Percentiles rank a stretch among this genome's conserved stretches.
phyloP scores from a whole-genome alignment of 2,888 invertebrate genomes.

The Campaea margaritaria region DNA sequence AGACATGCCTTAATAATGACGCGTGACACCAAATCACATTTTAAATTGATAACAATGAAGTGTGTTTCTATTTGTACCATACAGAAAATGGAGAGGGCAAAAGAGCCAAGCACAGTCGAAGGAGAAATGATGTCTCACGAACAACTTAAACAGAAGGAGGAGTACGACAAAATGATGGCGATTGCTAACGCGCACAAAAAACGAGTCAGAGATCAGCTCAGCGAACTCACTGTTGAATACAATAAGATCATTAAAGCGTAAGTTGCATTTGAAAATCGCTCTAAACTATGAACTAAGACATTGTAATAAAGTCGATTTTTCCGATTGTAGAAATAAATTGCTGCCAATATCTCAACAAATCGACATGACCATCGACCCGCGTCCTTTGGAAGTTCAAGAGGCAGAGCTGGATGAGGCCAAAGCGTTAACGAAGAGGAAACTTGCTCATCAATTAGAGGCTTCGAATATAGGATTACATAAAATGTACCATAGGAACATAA shows the following conservation, averaged over 20 bases:
- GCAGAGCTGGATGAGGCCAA: conserved; percentile 85
- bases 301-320: too few species aligned
- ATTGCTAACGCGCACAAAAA: conserved; percentile 87
- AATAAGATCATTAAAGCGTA: conserved; percentile 83
- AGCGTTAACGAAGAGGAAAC: conserved; percentile 86
- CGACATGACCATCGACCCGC: conserved; percentile 88
- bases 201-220: conserved; percentile 82
- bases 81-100: conserved; percentile 57
- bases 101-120: conserved; percentile 71
- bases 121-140: conserved; percentile 85
- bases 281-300: too few species aligned
- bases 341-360: conserved; percentile 87
- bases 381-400: conserved; percentile 87
- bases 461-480: conserved; percentile 87
- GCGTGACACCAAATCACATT: background rate
- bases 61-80: background rate
- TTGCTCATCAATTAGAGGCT: conserved; percentile 89
- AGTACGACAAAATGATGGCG: conserved; percentile 86
- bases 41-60: background rate
- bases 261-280: too few species aligned
- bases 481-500: conserved; percentile 87
- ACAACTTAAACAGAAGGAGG: conserved; percentile 88
- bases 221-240: conserved; percentile 84
- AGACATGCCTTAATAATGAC: too few species aligned
- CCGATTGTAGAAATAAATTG: conserved; percentile 81